Conservation (phyloP, 2,797 vertebrate species). For the Allobates femoralis region DNA sequence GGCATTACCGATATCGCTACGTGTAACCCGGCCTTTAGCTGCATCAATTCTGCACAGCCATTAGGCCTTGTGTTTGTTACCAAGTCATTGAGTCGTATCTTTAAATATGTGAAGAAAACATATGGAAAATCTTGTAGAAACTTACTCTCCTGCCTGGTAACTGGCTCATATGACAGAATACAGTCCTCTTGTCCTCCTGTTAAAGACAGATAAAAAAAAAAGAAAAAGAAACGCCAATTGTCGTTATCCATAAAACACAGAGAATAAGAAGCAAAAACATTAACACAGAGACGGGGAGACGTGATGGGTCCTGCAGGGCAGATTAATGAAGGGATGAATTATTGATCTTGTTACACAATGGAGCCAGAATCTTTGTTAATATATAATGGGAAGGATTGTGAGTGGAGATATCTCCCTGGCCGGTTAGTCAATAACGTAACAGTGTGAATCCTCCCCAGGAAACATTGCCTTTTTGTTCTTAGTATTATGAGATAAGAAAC, state of each 20-base stretch:
- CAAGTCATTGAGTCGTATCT: not conserved
- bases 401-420: not conserved
- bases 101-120: not conserved
- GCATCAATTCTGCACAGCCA: not conserved
- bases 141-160: slow-evolving; percentile 96
- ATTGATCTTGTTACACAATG: slow-evolving; percentile 47
- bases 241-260: not conserved
- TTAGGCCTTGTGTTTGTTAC: not conserved
- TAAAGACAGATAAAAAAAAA: slow-evolving; percentile 67
- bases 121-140: slow-evolving; percentile 51
- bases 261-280: slow-evolving; percentile 4
- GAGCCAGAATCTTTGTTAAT: slow-evolving; percentile 8
- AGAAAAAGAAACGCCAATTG: slow-evolving; percentile 46
- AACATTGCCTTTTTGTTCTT: not conserved
- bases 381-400: not conserved
- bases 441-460: slow-evolving; percentile 19
- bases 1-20: no score
- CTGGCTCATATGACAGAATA: slow-evolving; percentile 95
- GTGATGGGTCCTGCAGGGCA: slow-evolving; percentile 53
- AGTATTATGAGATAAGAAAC: slow-evolving; percentile 11
- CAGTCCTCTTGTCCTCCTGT: slow-evolving; percentile 94
- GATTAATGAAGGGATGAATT: slow-evolving; percentile 56
- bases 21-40: no score
- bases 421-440: slow-evolving; percentile 8
- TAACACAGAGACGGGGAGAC: slow-evolving; percentile 29